Evolutionary conservation across 1,140 invertebrate species (phyloP).

Genomic region (Nymphalis io): DNA sequence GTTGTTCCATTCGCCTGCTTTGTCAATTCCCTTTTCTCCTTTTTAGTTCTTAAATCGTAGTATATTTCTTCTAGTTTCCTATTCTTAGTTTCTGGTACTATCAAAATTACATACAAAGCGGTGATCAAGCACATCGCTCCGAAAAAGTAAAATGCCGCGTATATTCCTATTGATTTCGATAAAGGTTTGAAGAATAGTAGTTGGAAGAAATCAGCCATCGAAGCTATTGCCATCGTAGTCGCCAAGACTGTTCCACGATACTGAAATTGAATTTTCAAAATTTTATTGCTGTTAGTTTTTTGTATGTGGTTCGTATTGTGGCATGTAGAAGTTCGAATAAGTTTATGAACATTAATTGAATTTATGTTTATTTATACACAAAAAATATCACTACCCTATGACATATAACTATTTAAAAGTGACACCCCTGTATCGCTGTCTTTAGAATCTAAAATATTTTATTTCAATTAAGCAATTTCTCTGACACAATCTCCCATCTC

Average conservation of each 20-base stretch:
- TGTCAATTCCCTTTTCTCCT: slow-evolving; percentile 30
- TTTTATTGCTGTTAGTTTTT: no score
- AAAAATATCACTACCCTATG: no score
- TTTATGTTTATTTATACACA: no score
- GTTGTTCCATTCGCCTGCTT: background rate
- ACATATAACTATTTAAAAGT: no score
- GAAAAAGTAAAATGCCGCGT: slow-evolving; percentile 53
- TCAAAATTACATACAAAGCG: slow-evolving; percentile 38
- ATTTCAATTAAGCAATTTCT: no score
- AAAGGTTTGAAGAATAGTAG: slow-evolving; percentile 46
- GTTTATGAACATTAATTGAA: no score
- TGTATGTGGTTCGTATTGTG: no score
- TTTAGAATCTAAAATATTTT: no score
- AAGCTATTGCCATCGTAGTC: slow-evolving; percentile 37
- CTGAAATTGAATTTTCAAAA: slow-evolving; percentile 28
- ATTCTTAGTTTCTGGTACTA: slow-evolving; percentile 54
- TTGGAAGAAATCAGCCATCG: slow-evolving; percentile 42
- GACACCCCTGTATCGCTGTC: no score
- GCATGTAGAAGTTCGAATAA: no score
- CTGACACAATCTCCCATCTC: no score
- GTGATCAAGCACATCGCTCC: slow-evolving; percentile 46
- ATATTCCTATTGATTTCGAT: slow-evolving; percentile 41
- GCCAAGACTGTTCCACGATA: slow-evolving; percentile 45
- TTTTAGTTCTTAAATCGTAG: slow-evolving; percentile 36
- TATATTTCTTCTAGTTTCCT: slow-evolving; percentile 50